Percentiles rank a stretch among this genome's conserved stretches.
These are phyloP conservation scores for Tor tambroides DNA, from an alignment of 2,113 vertebrate species.

Conservation along the genomic window DNA sequence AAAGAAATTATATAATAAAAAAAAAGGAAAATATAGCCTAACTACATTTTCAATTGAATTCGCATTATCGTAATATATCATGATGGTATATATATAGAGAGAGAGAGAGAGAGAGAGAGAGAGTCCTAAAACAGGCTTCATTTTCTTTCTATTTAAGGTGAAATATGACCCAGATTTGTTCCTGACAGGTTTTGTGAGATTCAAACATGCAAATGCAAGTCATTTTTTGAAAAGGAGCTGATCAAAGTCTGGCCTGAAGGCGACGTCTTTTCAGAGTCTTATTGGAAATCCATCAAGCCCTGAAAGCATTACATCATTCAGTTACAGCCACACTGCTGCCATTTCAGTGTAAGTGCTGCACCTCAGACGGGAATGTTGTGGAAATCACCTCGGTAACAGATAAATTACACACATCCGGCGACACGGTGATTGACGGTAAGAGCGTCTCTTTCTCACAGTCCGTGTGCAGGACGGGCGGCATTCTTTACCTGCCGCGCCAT, in stretches of 20 bases:
- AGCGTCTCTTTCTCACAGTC: constrained; percentile 42
- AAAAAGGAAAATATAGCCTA: too few relatives aligned
- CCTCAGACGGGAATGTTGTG: constrained; percentile 23
- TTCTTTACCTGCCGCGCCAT: constrained; percentile 42
- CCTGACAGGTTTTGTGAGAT: neutral
- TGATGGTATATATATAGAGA: too few relatives aligned
- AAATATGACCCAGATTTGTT: neutral
- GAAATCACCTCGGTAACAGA: constrained; percentile 16
- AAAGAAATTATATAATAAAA: too few relatives aligned
- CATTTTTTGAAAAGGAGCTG: neutral
- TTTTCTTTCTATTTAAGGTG: neutral
- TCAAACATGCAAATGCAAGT: neutral
- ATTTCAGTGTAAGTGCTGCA: constrained; percentile 32
- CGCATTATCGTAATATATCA: too few relatives aligned
- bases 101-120: too few relatives aligned
- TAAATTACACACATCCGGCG: neutral
- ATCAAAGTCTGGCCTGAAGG: constrained; percentile 6
- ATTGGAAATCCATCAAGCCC: neutral
- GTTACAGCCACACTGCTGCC: neutral
- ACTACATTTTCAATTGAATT: too few relatives aligned
- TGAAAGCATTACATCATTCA: constrained; percentile 28
- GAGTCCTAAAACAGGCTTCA: neutral
- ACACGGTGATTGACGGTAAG: neutral
- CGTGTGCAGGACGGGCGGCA: constrained; percentile 40
- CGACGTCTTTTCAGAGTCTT: neutral